Conservation (phyloP, 2,888 invertebrate genomes). For the Nomada ferruginata region DNA sequence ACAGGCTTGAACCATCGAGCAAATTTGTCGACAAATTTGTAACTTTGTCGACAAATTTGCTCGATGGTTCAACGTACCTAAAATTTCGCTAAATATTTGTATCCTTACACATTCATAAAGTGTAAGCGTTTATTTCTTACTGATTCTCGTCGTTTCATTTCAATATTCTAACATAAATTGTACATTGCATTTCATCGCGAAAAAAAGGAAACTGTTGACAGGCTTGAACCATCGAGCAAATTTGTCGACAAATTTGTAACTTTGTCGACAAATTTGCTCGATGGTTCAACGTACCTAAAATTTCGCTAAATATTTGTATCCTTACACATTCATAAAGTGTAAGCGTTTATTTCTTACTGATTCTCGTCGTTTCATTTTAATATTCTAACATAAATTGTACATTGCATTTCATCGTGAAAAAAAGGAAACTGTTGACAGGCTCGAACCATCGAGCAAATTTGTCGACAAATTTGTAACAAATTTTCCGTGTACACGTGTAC, state of each 20-base stretch:
- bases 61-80: too few relatives aligned
- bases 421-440: neutral
- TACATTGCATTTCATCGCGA: neutral
- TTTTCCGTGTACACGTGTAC: neutral
- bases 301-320: too few relatives aligned
- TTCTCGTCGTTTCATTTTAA: too few relatives aligned
- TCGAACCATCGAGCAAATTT: neutral
- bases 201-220: neutral
- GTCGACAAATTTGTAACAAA: neutral
- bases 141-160: too few relatives aligned
- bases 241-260: too few relatives aligned
- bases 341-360: too few relatives aligned
- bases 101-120: too few relatives aligned
- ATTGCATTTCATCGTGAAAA: neutral
- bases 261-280: too few relatives aligned
- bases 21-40: slow-evolving; percentile 2
- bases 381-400: neutral
- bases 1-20: neutral
- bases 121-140: too few relatives aligned
- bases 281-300: too few relatives aligned
- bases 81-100: too few relatives aligned
- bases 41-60: neutral
- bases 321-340: too few relatives aligned
- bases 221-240: neutral
- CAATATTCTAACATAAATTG: neutral